Evolutionary conservation across 2,113 vertebrate species (phyloP).

Genomic region (Collichthys lucidus): DNA sequence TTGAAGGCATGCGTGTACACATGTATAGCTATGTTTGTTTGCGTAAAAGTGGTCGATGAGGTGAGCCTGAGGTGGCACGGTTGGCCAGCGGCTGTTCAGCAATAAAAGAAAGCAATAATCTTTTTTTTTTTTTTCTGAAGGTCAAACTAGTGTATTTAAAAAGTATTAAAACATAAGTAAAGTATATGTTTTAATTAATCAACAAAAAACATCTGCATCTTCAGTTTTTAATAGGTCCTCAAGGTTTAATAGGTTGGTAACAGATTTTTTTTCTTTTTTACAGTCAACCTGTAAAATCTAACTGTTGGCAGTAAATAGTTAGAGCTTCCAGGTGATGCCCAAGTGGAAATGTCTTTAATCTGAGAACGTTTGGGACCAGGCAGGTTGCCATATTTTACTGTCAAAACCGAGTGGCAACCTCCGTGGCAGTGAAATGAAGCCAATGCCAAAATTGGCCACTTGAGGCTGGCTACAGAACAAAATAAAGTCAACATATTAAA

Average conservation of each 20-base stretch:
- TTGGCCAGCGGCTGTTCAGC: background rate
- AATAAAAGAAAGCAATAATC: background rate
- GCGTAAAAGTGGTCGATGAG: constrained; percentile 10
- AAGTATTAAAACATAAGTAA: background rate
- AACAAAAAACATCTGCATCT: background rate
- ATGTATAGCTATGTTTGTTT: constrained; percentile 36
- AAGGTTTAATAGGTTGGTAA: too few relatives aligned
- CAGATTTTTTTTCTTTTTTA: background rate
- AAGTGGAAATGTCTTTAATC: too few relatives aligned
- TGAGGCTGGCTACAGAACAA: too few relatives aligned
- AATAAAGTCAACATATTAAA: too few relatives aligned
- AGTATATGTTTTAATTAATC: background rate
- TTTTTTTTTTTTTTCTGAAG: background rate
- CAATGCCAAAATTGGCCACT: too few relatives aligned
- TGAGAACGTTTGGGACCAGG: too few relatives aligned
- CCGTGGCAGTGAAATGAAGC: too few relatives aligned
- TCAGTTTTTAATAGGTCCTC: background rate
- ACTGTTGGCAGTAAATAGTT: too few relatives aligned
- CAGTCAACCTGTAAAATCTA: too few relatives aligned
- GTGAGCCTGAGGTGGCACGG: background rate
- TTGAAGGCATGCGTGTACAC: constrained; percentile 26
- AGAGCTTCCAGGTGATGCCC: too few relatives aligned
- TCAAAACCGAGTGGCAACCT: too few relatives aligned
- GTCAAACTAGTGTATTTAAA: background rate
- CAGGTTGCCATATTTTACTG: too few relatives aligned